Percentiles rank a stretch among this genome's conserved stretches.
Evolutionary conservation across 1,140 invertebrate genomes (phyloP).

Genomic region (Aphis craccivora): DNA sequence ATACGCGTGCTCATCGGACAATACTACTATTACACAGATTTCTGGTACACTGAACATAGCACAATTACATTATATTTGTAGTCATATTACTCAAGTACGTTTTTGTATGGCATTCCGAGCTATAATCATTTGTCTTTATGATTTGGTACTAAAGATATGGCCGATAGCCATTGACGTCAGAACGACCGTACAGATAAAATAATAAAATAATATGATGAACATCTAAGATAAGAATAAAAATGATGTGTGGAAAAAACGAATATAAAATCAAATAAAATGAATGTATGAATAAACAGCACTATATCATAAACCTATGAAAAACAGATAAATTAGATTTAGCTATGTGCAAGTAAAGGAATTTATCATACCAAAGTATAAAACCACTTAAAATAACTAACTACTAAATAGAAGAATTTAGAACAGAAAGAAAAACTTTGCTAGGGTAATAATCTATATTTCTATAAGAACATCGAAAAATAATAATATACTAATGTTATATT

Average conservation of each 20-base stretch:
- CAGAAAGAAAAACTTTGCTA: neutral
- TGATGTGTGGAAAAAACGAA: conserved; percentile 9
- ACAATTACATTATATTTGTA: neutral
- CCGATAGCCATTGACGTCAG: neutral
- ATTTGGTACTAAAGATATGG: conserved; percentile 4
- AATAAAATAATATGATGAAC: conserved; percentile 8
- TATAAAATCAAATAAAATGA: neutral
- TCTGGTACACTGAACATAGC: neutral
- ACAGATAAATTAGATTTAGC: neutral
- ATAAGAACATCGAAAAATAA: neutral
- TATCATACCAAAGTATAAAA: neutral
- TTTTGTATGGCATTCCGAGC: neutral
- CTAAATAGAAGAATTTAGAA: neutral
- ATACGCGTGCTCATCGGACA: neutral
- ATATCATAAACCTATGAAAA: neutral
- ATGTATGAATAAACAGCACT: neutral
- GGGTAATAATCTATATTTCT: neutral
- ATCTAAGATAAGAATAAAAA: conserved; percentile 12
- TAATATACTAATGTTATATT: neutral
- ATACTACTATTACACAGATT: neutral
- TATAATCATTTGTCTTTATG: conserved; percentile 1
- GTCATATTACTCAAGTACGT: neutral
- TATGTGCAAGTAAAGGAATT: neutral
- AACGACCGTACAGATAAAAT: neutral
- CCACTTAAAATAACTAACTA: neutral